Percentiles rank a stretch among this genome's conserved stretches.
Conservation (phyloP, 2,113 vertebrate genomes). For the Lampris megalopsis region DNA sequence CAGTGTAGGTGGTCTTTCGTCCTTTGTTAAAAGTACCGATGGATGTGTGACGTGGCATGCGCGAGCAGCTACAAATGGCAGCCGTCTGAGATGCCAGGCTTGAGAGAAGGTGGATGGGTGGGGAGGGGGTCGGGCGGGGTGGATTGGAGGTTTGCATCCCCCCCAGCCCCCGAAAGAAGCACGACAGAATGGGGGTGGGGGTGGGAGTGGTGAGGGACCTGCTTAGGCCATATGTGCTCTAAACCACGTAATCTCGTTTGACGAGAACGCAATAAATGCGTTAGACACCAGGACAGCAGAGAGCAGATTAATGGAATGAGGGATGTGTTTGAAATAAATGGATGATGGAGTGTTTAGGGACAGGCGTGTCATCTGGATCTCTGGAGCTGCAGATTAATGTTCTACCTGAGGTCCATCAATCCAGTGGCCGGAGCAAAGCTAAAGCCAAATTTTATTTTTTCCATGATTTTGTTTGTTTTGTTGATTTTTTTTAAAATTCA, state of each 20-base stretch:
- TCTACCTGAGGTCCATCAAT: conserved; percentile 67
- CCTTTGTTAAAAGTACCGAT: conserved; percentile 12
- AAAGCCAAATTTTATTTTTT: conserved; percentile 65
- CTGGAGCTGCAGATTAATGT: conserved; percentile 61
- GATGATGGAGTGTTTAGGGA: conserved; percentile 55
- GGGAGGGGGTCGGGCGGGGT: neutral
- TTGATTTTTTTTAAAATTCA: neutral
- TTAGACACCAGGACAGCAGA: conserved; percentile 39
- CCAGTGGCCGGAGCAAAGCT: neutral
- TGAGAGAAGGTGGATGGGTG: conserved; percentile 15
- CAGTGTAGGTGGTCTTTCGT: conserved; percentile 6
- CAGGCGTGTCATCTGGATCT: conserved; percentile 40
- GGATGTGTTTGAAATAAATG: conserved; percentile 61
- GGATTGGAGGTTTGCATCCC: neutral
- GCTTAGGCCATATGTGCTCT: conserved; percentile 67
- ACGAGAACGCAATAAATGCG: conserved; percentile 53
- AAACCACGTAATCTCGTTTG: conserved; percentile 71
- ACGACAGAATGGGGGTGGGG: conserved; percentile 15
- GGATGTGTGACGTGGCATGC: conserved; percentile 39
- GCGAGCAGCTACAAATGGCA: conserved; percentile 46
- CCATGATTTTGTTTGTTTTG: conserved; percentile 5
- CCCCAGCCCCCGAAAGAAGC: neutral
- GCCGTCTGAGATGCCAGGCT: conserved; percentile 66
- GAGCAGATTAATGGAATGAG: conserved; percentile 30
- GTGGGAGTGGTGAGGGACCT: conserved; percentile 51